These are phyloP conservation scores for Apodemia hepburni DNA, from an alignment of 2,888 invertebrate species.

Conservation along the genomic window DNA sequence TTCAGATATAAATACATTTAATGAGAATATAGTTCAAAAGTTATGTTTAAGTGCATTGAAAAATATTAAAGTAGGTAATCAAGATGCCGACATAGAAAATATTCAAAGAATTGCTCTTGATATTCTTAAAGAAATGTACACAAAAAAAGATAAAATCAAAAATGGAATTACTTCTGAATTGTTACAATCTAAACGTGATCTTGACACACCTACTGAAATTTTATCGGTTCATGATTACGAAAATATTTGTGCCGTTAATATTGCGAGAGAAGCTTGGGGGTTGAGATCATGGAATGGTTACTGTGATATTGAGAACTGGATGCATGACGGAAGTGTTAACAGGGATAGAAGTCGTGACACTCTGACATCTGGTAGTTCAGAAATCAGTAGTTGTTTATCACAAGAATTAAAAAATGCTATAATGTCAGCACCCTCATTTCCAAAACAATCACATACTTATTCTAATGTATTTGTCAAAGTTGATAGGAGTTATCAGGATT, in stretches of 20 bases:
- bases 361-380: slow-evolving; percentile 79
- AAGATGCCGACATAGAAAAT: slow-evolving; percentile 76
- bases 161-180: slow-evolving; percentile 50
- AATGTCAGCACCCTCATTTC: slow-evolving; percentile 64
- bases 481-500: slow-evolving; percentile 71
- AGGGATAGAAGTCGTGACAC: slow-evolving; percentile 80
- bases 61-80: slow-evolving; percentile 76
- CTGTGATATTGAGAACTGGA: slow-evolving; percentile 82
- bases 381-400: slow-evolving; percentile 72
- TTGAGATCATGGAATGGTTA: slow-evolving; percentile 83
- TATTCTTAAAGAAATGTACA: slow-evolving; percentile 75
- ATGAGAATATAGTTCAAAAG: slow-evolving; percentile 77
- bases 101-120: slow-evolving; percentile 77
- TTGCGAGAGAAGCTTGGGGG: slow-evolving; percentile 83
- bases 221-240: slow-evolving; percentile 84
- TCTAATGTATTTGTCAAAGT: slow-evolving; percentile 71
- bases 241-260: slow-evolving; percentile 83
- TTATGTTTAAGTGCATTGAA: slow-evolving; percentile 73
- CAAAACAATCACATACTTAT: slow-evolving; percentile 65
- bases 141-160: slow-evolving; percentile 69
- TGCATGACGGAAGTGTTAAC: slow-evolving; percentile 82
- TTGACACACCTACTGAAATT: slow-evolving; percentile 78
- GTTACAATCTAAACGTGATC: slow-evolving; percentile 63
- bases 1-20: slow-evolving; percentile 76
- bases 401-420: slow-evolving; percentile 69